Evolutionary conservation across 1,140 invertebrate genomes (phyloP).

Genomic region (Achroia grisella): DNA sequence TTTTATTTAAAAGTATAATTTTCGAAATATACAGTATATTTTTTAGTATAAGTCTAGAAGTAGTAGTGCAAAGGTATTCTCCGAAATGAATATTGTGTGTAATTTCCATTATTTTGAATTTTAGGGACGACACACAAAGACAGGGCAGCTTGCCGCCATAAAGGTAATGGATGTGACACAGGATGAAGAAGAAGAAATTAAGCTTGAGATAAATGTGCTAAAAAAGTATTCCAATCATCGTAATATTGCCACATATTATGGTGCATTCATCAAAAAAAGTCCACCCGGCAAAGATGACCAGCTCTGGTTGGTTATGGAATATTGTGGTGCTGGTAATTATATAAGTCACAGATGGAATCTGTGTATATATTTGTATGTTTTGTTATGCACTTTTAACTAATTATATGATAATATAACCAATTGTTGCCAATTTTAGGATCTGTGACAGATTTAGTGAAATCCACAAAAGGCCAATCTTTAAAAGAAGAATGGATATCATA

Average conservation of each 20-base stretch:
- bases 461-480: conserved; percentile 96
- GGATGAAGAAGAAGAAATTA: conserved; percentile 99
- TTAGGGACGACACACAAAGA: conserved; percentile 99
- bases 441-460: conserved; percentile 99
- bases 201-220: conserved; percentile 99
- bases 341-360: no score
- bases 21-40: no score
- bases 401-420: neutral
- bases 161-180: conserved; percentile 99
- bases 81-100: no score
- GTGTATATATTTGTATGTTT: no score
- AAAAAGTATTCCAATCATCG: conserved; percentile 99
- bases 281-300: conserved; percentile 99
- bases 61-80: no score
- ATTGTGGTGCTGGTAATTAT: conserved; percentile 93
- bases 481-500: conserved; percentile 99
- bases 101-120: conserved; percentile 9
- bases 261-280: conserved; percentile 99
- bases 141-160: conserved; percentile 98
- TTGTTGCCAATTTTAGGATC: conserved; percentile 76
- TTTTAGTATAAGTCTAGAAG: no score
- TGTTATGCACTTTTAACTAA: neutral
- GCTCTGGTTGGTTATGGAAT: conserved; percentile 99
- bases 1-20: no score
- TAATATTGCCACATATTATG: conserved; percentile 99